Conservation (phyloP, 2,113 vertebrate species). For the Equus przewalskii region DNA sequence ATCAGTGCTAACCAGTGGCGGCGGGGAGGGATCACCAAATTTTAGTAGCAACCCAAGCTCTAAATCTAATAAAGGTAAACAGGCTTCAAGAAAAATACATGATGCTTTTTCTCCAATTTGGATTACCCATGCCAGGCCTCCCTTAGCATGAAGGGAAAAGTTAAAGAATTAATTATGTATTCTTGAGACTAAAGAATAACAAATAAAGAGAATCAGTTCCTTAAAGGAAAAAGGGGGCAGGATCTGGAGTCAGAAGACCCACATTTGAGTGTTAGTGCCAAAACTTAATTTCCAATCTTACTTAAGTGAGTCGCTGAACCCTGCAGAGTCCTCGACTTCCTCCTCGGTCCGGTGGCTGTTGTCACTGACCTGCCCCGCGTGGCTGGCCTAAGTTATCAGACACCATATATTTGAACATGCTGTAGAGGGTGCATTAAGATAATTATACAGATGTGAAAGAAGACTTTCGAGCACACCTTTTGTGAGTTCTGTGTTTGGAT, state of each 20-base stretch:
- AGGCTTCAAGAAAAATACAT: slow-evolving; percentile 40
- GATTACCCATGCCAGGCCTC: neutral
- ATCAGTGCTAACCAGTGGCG: neutral
- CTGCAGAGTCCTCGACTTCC: neutral
- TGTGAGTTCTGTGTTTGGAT: neutral
- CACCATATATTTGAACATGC: neutral
- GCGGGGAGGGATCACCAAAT: neutral
- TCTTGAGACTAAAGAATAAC: neutral
- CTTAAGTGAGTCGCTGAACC: neutral
- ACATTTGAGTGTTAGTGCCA: neutral
- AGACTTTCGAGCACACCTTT: neutral
- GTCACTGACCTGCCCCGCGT: neutral
- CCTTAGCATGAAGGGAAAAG: neutral
- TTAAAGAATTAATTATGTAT: neutral
- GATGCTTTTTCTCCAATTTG: neutral
- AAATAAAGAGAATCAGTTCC: neutral
- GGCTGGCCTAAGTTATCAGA: neutral
- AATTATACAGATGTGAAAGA: neutral
- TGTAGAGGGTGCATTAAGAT: neutral
- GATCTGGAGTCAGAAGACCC: neutral
- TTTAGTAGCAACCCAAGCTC: neutral
- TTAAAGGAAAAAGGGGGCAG: neutral
- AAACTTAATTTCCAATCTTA: neutral
- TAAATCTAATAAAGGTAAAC: neutral
- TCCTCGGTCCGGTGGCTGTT: neutral